A percentile compares a stretch with the other conserved stretches of the same genome.
phyloP scores from a whole-genome alignment of 2,113 vertebrate species.

The Salvator merianae region DNA sequence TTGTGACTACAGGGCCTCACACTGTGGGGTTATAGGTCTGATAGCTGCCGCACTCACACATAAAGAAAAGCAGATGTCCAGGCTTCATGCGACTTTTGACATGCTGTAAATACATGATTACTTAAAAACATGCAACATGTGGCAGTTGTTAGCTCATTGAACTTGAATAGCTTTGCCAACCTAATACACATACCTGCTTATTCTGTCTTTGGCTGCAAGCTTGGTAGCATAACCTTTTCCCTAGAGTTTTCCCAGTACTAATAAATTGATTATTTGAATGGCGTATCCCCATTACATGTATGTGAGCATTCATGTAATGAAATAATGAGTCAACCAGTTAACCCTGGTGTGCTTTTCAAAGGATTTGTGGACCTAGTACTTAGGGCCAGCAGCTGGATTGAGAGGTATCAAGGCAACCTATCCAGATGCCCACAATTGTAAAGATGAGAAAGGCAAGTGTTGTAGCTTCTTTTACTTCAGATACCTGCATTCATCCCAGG shows the following conservation, averaged over 20 bases:
- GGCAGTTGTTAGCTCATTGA: slow-evolving; percentile 44
- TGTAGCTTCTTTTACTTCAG: no score
- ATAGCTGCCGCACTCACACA: fast-evolving
- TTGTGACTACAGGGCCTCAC: slow-evolving; percentile 10
- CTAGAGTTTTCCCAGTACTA: background rate
- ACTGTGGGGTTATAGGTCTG: slow-evolving; percentile 45
- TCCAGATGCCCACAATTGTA: no score
- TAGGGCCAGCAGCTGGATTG: no score
- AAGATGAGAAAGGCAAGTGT: no score
- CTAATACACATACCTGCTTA: background rate
- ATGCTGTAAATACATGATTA: slow-evolving; percentile 56
- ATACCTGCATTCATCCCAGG: no score
- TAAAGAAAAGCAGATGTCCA: slow-evolving; percentile 59
- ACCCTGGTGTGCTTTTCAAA: no score
- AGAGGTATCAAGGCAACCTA: no score
- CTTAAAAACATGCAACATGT: slow-evolving; percentile 46
- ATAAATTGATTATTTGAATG: background rate
- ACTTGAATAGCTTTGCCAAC: slow-evolving; percentile 6
- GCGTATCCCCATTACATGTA: no score
- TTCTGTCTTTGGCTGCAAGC: background rate
- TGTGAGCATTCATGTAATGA: no score
- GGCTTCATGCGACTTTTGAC: slow-evolving; percentile 58
- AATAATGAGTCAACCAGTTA: no score
- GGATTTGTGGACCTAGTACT: no score
- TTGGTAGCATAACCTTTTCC: background rate